phyloP scores from a whole-genome alignment of 2,797 vertebrate species.

The Paguma larvata region DNA sequence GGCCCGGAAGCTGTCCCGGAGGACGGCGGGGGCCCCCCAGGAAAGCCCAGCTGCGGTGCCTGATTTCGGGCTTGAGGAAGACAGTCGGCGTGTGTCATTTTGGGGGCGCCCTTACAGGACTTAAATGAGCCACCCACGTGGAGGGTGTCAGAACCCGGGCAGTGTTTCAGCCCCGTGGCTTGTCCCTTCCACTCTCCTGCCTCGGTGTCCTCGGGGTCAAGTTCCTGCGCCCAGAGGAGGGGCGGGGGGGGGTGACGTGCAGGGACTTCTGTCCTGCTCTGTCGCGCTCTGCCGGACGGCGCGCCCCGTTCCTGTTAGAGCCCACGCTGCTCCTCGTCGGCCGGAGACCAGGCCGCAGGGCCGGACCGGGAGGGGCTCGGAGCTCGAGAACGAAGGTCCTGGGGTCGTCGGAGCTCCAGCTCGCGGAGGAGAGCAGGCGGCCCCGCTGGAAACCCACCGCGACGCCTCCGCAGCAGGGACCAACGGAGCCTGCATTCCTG shows the following conservation, averaged over 20 bases:
- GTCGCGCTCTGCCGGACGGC: no score
- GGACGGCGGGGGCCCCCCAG: rapidly evolving
- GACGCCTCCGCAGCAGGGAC: no score
- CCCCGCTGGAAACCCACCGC: no score
- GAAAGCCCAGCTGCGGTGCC: rapidly evolving
- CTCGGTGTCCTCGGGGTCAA: no score
- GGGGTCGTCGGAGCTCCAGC: no score
- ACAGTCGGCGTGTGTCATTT: rapidly evolving
- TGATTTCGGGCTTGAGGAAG: rapidly evolving
- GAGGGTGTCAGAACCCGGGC: rapidly evolving
- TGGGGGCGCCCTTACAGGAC: rapidly evolving
- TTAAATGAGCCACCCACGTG: rapidly evolving
- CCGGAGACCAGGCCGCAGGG: no score
- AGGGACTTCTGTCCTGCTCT: no score
- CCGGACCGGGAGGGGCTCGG: no score
- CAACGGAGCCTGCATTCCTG: rapidly evolving
- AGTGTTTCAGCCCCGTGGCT: rapidly evolving
- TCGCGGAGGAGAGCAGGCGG: no score
- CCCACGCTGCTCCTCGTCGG: no score
- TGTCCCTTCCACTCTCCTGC: rapidly evolving
- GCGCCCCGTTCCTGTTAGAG: not conserved
- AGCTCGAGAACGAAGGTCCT: no score
- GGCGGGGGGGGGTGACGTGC: rapidly evolving
- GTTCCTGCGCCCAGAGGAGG: rapidly evolving
- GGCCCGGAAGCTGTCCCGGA: rapidly evolving